Percentiles rank a stretch among this genome's conserved stretches.
Conservation (phyloP, 2,797 vertebrate species). For the Clamator glandarius region DNA sequence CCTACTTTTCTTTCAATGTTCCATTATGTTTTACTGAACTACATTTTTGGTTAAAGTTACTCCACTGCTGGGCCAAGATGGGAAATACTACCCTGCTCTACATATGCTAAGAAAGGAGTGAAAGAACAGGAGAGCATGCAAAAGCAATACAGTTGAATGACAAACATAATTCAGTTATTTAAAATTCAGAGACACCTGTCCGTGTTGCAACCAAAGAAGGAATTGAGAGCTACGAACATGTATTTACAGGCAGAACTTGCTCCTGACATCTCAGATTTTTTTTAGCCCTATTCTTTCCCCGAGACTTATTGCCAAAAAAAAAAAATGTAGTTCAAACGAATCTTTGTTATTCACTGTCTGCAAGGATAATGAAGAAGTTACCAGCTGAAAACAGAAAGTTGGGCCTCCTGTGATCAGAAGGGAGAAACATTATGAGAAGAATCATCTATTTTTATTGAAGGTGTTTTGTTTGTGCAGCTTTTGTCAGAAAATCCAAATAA, state of each 20-base stretch:
- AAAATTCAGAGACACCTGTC: constrained; percentile 5
- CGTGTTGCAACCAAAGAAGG: not conserved
- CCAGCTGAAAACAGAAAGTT: constrained; percentile 5
- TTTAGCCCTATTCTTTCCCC: not conserved
- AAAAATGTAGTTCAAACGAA: not conserved
- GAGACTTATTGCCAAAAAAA: not conserved
- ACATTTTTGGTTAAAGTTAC: not conserved
- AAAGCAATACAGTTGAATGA: not conserved
- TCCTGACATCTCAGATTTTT: not conserved
- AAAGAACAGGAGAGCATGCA: not conserved
- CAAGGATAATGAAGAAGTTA: constrained; percentile 3
- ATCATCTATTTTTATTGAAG: constrained; percentile 22
- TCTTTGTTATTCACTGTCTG: constrained; percentile 1
- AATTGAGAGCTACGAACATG: not conserved
- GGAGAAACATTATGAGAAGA: not conserved
- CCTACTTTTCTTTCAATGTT: not conserved
- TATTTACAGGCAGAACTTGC: not conserved
- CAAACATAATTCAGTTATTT: not conserved
- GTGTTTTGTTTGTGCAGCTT: not conserved
- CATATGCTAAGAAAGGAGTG: not conserved
- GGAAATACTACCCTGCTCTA: not conserved
- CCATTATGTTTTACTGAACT: not conserved
- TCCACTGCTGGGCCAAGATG: not conserved
- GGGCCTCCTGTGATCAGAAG: not conserved
- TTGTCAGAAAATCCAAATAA: constrained; percentile 25